Percentiles rank a stretch among this genome's conserved stretches.
These are phyloP conservation scores for Octopus bimaculoides DNA, from an alignment of 1,140 invertebrate genomes.

Conservation along the genomic window DNA sequence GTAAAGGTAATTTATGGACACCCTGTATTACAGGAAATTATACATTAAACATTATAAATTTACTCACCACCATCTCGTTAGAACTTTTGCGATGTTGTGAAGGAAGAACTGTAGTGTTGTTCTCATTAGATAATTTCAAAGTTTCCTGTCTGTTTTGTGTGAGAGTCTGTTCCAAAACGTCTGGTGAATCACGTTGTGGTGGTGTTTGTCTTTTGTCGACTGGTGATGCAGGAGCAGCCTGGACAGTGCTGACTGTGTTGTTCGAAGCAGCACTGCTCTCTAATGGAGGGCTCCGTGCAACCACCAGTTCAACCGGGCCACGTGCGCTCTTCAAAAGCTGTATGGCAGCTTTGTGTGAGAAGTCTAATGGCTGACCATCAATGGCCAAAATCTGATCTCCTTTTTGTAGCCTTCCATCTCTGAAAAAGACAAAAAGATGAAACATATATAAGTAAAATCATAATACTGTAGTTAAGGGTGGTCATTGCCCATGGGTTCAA, in stretches of 20 bases:
- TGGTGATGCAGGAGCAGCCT: too few relatives aligned
- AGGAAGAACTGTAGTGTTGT: not conserved
- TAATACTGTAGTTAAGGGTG: too few relatives aligned
- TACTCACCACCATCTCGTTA: constrained; percentile 2
- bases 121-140: not conserved
- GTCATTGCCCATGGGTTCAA: too few relatives aligned
- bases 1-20: too few relatives aligned
- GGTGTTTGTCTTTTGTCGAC: too few relatives aligned
- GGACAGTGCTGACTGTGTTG: too few relatives aligned
- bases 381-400: constrained; percentile 88
- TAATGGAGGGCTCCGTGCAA: constrained; percentile 62
- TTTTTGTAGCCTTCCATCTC: constrained; percentile 74
- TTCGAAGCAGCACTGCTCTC: too few relatives aligned
- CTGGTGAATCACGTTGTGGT: too few relatives aligned
- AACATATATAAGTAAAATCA: too few relatives aligned
- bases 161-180: too few relatives aligned
- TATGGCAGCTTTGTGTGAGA: constrained; percentile 85
- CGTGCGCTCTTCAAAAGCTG: constrained; percentile 76
- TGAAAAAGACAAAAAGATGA: constrained; percentile 55
- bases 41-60: not conserved
- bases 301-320: constrained; percentile 72
- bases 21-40: too few relatives aligned
- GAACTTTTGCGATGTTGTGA: not conserved
- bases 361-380: constrained; percentile 79
- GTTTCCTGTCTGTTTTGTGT: not conserved